Evolutionary conservation across 2,888 invertebrate species (phyloP), one percentile per base, ranked within the genome.

Genomic region (Calameuta pallipes): DNA sequence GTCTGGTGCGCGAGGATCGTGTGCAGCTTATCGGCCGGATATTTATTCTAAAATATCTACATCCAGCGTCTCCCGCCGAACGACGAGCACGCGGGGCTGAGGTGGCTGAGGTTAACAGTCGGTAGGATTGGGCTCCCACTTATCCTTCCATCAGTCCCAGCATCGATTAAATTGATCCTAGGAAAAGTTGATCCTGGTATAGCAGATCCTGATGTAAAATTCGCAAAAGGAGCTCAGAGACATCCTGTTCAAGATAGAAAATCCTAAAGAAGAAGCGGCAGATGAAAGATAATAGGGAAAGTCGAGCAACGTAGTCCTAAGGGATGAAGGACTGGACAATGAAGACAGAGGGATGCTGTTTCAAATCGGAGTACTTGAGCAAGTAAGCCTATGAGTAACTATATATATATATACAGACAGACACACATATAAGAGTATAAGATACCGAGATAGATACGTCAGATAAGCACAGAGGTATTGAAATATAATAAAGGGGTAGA

Each of bases 31-130:
- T 89, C 89, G 86, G 87, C 85, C 86, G 87, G 87, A 89, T 89
- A 89, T 89, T 89, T 89, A 89, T 89, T 87, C 87, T 88, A 87
- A 88, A 88, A 89, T 87, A 87, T 85, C 85, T 84, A 83, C 88
- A 85, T 86, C 84, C 83, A 82, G 80, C 69, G 12, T 78, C 77
- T 75, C 56, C 75, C 74, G 69, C 77, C 80, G 74, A 77, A 76
- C 36, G 75, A 71, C 79, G 76, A 76, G 35, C 78, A 80, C 78
- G 79, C 75, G 31, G 0, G 31, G 31, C 31, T 31, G 31, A 31
- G 31, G 31, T 82, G 73, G 80, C 73, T 82, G 76, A 82, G 78
- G 79, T 79, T 78, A 41, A 41, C 41, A 9, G 56, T 23, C 56
- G 23, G 56, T 56, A 56, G 0, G 23, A 23, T 23, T 23, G 4